These are phyloP conservation scores for Mnemiopsis leidyi DNA, from an alignment of 37 sponge, comb jelly and placozoan species.

Conservation along the genomic window DNA sequence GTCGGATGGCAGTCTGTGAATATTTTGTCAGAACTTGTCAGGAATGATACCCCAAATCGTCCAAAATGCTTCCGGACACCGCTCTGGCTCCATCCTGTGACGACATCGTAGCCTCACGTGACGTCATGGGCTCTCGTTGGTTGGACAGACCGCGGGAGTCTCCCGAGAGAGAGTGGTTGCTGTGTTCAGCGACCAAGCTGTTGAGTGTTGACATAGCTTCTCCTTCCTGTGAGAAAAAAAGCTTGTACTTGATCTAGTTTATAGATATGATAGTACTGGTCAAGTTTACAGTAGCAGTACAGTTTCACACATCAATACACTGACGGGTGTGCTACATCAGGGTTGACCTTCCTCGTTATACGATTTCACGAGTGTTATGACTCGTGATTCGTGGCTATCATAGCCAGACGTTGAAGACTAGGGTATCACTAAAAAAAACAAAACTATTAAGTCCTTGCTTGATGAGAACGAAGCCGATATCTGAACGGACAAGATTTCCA, in stretches of 20 bases:
- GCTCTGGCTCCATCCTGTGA: not conserved
- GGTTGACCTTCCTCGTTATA: too few relatives aligned
- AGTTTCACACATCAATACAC: too few relatives aligned
- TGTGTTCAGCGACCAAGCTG: constrained; percentile 16
- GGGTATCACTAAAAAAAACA: too few relatives aligned
- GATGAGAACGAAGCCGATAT: too few relatives aligned
- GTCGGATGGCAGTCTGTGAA: not conserved
- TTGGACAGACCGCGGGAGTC: not conserved
- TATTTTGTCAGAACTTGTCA: not conserved
- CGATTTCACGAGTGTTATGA: too few relatives aligned
- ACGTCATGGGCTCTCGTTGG: not conserved
- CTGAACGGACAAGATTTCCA: too few relatives aligned
- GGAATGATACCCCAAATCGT: not conserved
- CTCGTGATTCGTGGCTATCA: too few relatives aligned
- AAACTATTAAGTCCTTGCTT: too few relatives aligned
- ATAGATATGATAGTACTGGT: too few relatives aligned
- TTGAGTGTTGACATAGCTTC: not conserved
- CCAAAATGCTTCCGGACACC: not conserved
- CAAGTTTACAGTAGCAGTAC: too few relatives aligned
- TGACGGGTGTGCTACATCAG: too few relatives aligned
- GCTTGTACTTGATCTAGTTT: not conserved
- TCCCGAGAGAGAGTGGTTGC: not conserved
- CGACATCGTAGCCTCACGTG: not conserved
- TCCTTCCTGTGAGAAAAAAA: not conserved
- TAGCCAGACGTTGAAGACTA: too few relatives aligned